A percentile compares a stretch with the other conserved stretches of the same genome.
These are phyloP conservation scores for Crotalus viridis DNA, from an alignment of 2,113 vertebrate species.

Conservation along the genomic window DNA sequence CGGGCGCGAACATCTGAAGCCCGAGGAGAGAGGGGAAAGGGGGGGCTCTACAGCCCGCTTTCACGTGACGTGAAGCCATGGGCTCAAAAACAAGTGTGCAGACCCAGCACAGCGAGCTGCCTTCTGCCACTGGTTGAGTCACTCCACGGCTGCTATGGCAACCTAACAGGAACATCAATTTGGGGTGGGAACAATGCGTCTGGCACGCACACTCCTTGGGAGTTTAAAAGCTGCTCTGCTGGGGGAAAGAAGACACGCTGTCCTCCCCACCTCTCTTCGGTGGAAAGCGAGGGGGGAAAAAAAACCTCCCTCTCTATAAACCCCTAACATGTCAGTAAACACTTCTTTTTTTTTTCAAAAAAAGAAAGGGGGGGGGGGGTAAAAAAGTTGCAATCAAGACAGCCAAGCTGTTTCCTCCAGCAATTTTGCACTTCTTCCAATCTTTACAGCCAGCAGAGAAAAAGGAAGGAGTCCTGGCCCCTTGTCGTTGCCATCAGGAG, in stretches of 20 bases:
- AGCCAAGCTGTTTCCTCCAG: background rate
- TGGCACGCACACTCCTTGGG: constrained; percentile 44
- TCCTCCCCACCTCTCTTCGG: background rate
- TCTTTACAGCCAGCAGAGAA: background rate
- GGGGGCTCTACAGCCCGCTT: background rate
- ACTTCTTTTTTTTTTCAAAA: background rate
- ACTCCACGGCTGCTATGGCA: constrained; percentile 64
- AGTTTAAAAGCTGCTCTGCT: constrained; percentile 11
- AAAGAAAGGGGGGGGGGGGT: background rate
- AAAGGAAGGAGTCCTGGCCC: too few relatives aligned
- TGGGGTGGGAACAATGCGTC: constrained; percentile 40
- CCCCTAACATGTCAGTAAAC: constrained; percentile 6
- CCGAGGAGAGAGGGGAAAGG: background rate
- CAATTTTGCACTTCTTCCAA: background rate
- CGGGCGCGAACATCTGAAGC: background rate
- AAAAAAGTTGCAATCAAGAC: too few relatives aligned
- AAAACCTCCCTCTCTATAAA: background rate
- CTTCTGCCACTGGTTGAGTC: constrained; percentile 62
- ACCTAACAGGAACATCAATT: constrained; percentile 60
- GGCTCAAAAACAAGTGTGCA: constrained; percentile 16
- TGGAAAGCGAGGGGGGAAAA: background rate
- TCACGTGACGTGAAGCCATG: background rate
- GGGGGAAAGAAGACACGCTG: background rate
- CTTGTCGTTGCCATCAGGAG: background rate
- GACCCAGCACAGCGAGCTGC: constrained; percentile 54